Base-by-base conservation (phyloP, 2,888 invertebrate genomes). In the Cryptus viduatorius region DNA sequence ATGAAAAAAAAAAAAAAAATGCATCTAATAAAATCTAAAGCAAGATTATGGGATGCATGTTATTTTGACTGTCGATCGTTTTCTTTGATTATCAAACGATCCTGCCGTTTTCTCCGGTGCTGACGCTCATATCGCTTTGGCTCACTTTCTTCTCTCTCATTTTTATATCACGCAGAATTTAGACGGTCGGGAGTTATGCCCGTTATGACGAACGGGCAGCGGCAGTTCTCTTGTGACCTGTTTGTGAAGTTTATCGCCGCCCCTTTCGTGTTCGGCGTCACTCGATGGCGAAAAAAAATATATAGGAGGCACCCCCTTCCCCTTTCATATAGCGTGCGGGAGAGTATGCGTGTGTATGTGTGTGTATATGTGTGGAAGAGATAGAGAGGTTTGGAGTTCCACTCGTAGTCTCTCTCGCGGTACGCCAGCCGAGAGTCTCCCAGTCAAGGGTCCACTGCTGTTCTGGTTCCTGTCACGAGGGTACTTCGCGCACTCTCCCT, bases 181-280 rank as follows among this genome's bases (percentile, higher is more conserved):
- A 64, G 65, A 69, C 72, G 31, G 46, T 24, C 3, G 68, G 59
- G 68, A 81, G 71, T 83, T 82, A 84, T 84, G 67, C 76, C 80
- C 72, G 84, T 86, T 86, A 88, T 88, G 88, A 88, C 82, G 83
- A 81, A 86, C 86, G 85, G 69, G 73, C 83, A 78, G 69, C 68
- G 50, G 75, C 72, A 78, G 50, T 84, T 84, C 86, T 84, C 84
- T 83, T 85, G 84, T 84, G 85, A 86, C 87, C 88, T 88, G 92
- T 87, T 89, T 84, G 87, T 89, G 91, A 92, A 91, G 91, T 91
- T 92, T 92, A 93, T 92, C 91, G 89, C 93, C 93, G 93, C 93
- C 93, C 90, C 89, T 93, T 92, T 88, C 92, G 88, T 91, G 92
- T 93, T 89, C 89, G 89, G 89, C 87, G 90, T 89, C 90, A 86